A percentile compares a stretch with the other conserved stretches of the same genome.
phyloP scores from a whole-genome alignment of 2,797 vertebrate genomes.

The Sciurus carolinensis region DNA sequence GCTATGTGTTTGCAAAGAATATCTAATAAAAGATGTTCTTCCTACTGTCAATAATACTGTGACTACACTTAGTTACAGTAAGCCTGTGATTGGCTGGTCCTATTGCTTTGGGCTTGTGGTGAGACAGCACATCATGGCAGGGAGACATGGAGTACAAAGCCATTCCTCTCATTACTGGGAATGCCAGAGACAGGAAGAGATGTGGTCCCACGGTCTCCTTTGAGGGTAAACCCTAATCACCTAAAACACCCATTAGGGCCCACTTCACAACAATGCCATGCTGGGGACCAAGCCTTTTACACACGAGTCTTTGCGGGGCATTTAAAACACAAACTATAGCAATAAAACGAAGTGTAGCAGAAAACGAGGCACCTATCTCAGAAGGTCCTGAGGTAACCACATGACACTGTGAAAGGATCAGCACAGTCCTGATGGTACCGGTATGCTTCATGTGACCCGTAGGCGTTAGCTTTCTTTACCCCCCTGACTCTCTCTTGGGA shows the following conservation, averaged over 20 bases:
- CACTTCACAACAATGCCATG: not conserved
- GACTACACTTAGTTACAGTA: not conserved
- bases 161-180: not conserved
- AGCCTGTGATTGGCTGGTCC: not conserved
- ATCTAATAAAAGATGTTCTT: not conserved
- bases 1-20: not conserved
- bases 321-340: not conserved
- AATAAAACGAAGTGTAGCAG: not conserved
- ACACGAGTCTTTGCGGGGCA: not conserved
- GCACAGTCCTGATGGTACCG: not conserved
- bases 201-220: not conserved
- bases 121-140: too few relatives aligned
- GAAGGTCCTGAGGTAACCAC: not conserved
- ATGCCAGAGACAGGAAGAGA: too few relatives aligned
- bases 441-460: fast-evolving
- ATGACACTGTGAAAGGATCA: not conserved
- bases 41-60: not conserved
- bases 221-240: not conserved
- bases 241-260: too few relatives aligned
- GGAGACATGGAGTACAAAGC: fast-evolving
- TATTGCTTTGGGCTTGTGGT: not conserved
- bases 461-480: not conserved
- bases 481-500: not conserved
- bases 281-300: not conserved
- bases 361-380: not conserved